Conservation (phyloP, 2,888 invertebrate genomes). For the Diarsia brunnea region DNA sequence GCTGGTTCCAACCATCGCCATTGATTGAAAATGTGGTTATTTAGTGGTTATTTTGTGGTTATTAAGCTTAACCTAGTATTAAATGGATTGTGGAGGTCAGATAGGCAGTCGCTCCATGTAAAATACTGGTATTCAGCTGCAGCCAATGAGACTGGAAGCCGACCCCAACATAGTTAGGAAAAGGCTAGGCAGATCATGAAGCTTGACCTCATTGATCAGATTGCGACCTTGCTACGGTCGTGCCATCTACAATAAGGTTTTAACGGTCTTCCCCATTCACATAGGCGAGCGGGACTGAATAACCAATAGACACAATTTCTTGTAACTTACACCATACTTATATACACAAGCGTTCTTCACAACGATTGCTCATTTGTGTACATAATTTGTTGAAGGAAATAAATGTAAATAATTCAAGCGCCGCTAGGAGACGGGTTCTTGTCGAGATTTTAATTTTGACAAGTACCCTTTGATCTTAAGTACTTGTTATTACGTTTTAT, state of each 20-base stretch:
- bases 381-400: conserved; percentile 75
- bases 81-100: too few species aligned
- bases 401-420: conserved; percentile 71
- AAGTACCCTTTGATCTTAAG: conserved; percentile 49
- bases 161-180: too few species aligned
- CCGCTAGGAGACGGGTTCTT: conserved; percentile 31
- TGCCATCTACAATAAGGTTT: background rate
- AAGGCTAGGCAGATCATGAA: too few species aligned
- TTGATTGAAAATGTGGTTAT: background rate
- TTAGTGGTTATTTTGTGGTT: too few species aligned
- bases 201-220: background rate
- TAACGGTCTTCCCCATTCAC: background rate
- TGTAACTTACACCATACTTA: conserved; percentile 55
- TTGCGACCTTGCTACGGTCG: background rate
- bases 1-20: background rate
- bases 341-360: conserved; percentile 69
- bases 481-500: conserved; percentile 4
- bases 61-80: too few species aligned
- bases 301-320: conserved; percentile 16
- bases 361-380: conserved; percentile 75
- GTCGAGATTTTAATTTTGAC: conserved; percentile 60
- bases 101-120: too few species aligned
- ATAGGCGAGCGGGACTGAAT: background rate
- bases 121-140: too few species aligned
- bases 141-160: too few species aligned